phyloP scores from a whole-genome alignment of 2,797 vertebrate species.

The Lates japonicus region DNA sequence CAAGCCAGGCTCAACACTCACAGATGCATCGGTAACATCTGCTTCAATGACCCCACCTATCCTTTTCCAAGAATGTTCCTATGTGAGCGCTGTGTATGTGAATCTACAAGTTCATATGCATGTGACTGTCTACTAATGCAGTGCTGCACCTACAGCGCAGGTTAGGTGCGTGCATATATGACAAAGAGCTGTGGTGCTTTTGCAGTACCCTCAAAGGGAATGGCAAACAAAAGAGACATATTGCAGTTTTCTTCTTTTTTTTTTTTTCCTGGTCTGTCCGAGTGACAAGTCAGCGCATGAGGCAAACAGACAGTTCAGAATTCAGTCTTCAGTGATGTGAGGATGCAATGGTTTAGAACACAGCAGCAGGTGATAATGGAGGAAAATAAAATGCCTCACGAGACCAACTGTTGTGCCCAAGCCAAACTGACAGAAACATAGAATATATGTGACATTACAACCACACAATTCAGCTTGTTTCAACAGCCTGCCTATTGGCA shows the following conservation, averaged over 20 bases:
- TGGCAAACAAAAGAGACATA: constrained; percentile 24
- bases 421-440: constrained; percentile 47
- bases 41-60: constrained; percentile 64
- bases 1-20: constrained; percentile 38
- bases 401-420: constrained; percentile 36
- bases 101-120: constrained; percentile 27
- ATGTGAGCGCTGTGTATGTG: not conserved
- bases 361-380: constrained; percentile 31
- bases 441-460: constrained; percentile 48
- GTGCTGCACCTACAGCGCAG: not conserved
- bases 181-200: constrained; percentile 4
- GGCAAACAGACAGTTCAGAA: constrained; percentile 35
- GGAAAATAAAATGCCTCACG: constrained; percentile 45
- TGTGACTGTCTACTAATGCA: constrained; percentile 2
- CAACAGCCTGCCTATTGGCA: constrained; percentile 28
- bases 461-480: constrained; percentile 42
- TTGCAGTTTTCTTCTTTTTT: constrained; percentile 1
- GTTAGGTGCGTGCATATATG: not conserved
- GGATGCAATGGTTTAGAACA: constrained; percentile 36
- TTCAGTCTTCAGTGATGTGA: constrained; percentile 43
- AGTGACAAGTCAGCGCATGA: constrained; percentile 19
- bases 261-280: constrained; percentile 2
- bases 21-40: constrained; percentile 60
- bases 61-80: constrained; percentile 33
- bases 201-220: constrained; percentile 32